Conservation (phyloP, 2,797 vertebrate species). For the Intellagama lesueurii region DNA sequence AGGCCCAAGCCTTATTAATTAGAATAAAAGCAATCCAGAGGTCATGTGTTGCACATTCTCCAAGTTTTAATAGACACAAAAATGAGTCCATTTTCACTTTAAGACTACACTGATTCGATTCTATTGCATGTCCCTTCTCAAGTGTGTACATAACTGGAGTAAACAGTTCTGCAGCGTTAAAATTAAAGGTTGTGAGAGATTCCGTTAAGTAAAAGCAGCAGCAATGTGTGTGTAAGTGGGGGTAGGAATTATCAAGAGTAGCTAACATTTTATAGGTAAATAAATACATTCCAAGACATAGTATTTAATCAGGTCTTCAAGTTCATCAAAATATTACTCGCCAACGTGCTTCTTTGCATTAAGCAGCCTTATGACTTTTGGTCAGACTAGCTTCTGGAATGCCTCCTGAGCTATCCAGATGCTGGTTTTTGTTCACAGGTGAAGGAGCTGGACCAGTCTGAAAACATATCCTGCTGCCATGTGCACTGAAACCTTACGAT, state of each 20-base stretch:
- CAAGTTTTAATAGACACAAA: slow-evolving; percentile 75
- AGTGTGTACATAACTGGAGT: slow-evolving; percentile 64
- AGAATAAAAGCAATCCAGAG: slow-evolving; percentile 50
- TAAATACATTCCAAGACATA: slow-evolving; percentile 93
- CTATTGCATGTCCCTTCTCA: slow-evolving; percentile 72
- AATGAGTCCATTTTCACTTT: slow-evolving; percentile 67
- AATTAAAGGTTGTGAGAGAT: slow-evolving; percentile 71
- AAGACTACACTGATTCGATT: slow-evolving; percentile 72
- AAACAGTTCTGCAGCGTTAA: slow-evolving; percentile 68
- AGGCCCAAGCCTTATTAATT: not conserved
- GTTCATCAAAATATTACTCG: slow-evolving; percentile 67
- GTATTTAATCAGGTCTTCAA: slow-evolving; percentile 81
- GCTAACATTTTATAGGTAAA: slow-evolving; percentile 81
- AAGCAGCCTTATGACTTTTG: slow-evolving; percentile 70
- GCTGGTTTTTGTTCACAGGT: slow-evolving; percentile 76
- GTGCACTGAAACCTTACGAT: slow-evolving; percentile 77
- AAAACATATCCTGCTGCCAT: slow-evolving; percentile 76
- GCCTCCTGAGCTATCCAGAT: slow-evolving; percentile 69
- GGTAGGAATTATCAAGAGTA: slow-evolving; percentile 71
- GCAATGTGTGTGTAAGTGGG: slow-evolving; percentile 64
- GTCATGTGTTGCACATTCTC: slow-evolving; percentile 63
- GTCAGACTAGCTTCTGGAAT: slow-evolving; percentile 75
- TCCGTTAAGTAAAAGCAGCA: slow-evolving; percentile 81
- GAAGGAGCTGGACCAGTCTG: slow-evolving; percentile 48
- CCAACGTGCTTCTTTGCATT: slow-evolving; percentile 50